Evolutionary conservation across 2,113 vertebrate genomes (phyloP).

Genomic region (Lampris incognitus): DNA sequence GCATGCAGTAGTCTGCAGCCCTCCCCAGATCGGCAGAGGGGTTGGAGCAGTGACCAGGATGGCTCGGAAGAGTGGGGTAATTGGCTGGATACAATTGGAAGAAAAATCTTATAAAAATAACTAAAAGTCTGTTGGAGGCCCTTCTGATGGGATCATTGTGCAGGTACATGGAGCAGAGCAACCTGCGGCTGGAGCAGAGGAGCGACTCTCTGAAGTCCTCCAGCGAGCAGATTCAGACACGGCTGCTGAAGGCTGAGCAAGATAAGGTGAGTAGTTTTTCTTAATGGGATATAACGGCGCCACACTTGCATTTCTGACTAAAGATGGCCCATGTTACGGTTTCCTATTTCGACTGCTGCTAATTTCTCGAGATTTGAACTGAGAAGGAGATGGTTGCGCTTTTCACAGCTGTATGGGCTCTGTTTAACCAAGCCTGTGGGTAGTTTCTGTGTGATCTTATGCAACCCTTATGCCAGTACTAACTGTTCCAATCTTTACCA

Average conservation of each 20-base stretch:
- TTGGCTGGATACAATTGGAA: no score
- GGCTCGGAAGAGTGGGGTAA: no score
- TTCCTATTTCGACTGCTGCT: neutral
- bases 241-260: slow-evolving; percentile 93
- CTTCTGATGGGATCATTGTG: slow-evolving; percentile 1
- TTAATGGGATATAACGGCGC: no score
- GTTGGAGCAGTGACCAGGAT: no score
- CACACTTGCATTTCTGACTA: no score
- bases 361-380: no score
- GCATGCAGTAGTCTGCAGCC: no score
- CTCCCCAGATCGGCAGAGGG: no score
- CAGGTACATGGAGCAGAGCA: slow-evolving; percentile 94
- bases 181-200: slow-evolving; percentile 92
- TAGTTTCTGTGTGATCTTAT: slow-evolving; percentile 14
- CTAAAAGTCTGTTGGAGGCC: neutral
- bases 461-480: slow-evolving; percentile 1
- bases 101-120: no score
- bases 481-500: slow-evolving; percentile 23
- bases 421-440: neutral
- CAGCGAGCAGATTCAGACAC: slow-evolving; percentile 90
- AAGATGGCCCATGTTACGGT: no score
- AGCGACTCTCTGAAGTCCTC: slow-evolving; percentile 90
- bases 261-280: slow-evolving; percentile 88
- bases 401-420: neutral
- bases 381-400: no score